A percentile compares a stretch with the other conserved stretches of the same genome.
These are phyloP conservation scores for Paramuricea clavata DNA, from an alignment of 92 coral and sea anemone genomes.

Conservation along the genomic window DNA sequence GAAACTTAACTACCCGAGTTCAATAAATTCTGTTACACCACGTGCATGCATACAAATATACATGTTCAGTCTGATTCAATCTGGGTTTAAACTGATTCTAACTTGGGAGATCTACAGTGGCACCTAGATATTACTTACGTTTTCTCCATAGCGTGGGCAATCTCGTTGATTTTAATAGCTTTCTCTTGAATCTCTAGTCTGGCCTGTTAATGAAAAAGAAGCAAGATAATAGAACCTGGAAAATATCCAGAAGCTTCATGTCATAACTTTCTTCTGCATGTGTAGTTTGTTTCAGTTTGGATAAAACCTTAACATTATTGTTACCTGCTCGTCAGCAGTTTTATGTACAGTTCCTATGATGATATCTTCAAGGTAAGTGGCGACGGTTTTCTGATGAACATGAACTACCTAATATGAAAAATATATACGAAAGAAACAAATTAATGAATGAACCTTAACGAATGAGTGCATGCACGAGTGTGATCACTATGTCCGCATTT, in stretches of 20 bases:
- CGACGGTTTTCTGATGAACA: conserved; percentile 94
- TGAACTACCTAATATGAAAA: conserved; percentile 75
- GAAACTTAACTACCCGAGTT: no score
- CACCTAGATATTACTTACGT: conserved; percentile 70
- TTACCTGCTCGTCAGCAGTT: conserved; percentile 93
- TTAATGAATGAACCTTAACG: neutral
- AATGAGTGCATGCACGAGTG: neutral
- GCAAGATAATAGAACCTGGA: no score
- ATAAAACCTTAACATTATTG: no score
- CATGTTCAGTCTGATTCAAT: no score
- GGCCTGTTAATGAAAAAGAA: conserved; percentile 65
- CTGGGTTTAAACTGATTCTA: neutral
- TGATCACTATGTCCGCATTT: no score
- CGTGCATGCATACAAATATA: no score
- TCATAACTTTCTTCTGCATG: no score
- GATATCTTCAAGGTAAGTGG: conserved; percentile 92
- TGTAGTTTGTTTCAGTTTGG: no score
- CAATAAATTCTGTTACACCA: no score
- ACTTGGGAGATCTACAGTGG: neutral
- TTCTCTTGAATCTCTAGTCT: conserved; percentile 94
- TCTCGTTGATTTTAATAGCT: conserved; percentile 93
- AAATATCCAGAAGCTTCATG: no score
- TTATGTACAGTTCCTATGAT: conserved; percentile 88
- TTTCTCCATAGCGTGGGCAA: conserved; percentile 93
- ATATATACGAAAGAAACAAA: neutral